Conservation (phyloP, 1,140 invertebrate species). For the Drosophila novamexicana region DNA sequence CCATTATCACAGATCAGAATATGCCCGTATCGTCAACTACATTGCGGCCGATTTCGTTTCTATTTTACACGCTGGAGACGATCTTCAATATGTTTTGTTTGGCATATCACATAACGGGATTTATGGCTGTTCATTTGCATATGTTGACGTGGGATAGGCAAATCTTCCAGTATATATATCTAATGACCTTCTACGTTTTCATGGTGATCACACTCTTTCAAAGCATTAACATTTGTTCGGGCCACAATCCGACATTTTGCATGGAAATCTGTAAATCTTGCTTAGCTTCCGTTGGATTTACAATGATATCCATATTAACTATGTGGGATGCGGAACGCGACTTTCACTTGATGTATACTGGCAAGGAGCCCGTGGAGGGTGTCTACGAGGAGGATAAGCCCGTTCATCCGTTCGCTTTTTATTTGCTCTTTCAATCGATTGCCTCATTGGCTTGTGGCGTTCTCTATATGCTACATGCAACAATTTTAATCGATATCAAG, state of each 20-base stretch:
- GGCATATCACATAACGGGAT: background rate
- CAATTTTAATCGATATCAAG: background rate
- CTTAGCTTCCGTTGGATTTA: background rate
- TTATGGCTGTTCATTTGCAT: background rate
- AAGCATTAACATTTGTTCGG: slow-evolving; percentile 5
- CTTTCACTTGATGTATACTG: background rate
- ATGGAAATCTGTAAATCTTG: background rate
- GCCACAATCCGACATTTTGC: background rate
- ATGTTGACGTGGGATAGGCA: background rate
- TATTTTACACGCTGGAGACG: slow-evolving; percentile 5
- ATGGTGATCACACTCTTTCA: slow-evolving; percentile 6
- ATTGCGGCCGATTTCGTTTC: background rate
- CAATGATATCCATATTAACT: background rate
- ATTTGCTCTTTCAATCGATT: background rate
- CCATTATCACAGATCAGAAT: background rate
- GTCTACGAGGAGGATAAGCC: background rate
- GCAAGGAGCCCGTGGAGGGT: background rate
- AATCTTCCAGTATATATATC: background rate
- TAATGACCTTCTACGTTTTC: background rate
- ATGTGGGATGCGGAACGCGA: slow-evolving; percentile 6
- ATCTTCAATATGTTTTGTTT: slow-evolving; percentile 1
- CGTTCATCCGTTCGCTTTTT: background rate
- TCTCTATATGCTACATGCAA: slow-evolving; percentile 7
- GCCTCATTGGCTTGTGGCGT: background rate
- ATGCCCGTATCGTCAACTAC: background rate